Base-by-base conservation (phyloP, 2,888 invertebrate species). In the Thysanoteuthis rhombus region DNA sequence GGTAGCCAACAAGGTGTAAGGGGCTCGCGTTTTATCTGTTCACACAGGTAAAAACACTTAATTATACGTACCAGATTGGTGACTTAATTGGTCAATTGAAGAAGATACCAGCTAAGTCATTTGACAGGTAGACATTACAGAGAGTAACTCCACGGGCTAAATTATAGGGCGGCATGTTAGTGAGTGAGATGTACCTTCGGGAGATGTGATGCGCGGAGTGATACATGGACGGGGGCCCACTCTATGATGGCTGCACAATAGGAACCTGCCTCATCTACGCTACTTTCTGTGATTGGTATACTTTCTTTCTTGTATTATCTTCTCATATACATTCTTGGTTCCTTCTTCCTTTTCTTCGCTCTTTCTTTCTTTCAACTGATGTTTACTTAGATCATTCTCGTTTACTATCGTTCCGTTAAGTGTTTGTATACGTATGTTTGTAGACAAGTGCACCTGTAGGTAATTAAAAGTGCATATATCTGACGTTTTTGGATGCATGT, bases 21-120 rank as follows among this genome's bases (percentile, higher is more conserved):
- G 75, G 75, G 75, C 32, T 75, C 75, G 75, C n/a, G 75, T 75
- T 75, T 75, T 75, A 75, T 75, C 75, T 75, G 75, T 75, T 75
- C 75, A n/a, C 75, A 75, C 75, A 75, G 75, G 75, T 75, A 75
- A 75, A 75, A 75, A 75, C 75, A 75, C 75, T 75, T 75, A 75
- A 75, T 75, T 75, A 75, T 75, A 75, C 19, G 10, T n/a, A 75
- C n/a, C 75, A 75, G n/a, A 75, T 75, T 75, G 75, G n/a, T 75
- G 75, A 75, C 75, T 75, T 75, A 75, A 75, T 75, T 75, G 75
- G 75, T 75, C 75, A 36, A 75, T 75, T 75, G 75, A 75, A 75
- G n/a, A n/a, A 75, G 75, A 75, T 75, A 75, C 36, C 75, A 16
- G 36, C n/a, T 75, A 75, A 75, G 75, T 75, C 75, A 75, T 75